Evolutionary conservation across 2,888 invertebrate genomes (phyloP).

Genomic region (Fabriciana adippe): DNA sequence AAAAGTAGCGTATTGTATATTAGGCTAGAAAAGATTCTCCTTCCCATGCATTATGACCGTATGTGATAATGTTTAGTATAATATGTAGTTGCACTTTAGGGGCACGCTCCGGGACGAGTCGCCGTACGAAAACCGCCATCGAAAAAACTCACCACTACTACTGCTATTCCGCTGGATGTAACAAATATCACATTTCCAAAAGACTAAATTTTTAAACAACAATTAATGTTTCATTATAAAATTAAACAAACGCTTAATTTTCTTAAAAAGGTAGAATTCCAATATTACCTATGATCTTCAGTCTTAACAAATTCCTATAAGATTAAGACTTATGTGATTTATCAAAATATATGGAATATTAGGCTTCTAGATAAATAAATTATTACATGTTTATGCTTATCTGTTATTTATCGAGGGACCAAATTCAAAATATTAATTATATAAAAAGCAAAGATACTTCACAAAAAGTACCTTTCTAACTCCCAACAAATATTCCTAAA

Average conservation of each 20-base stretch:
- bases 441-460: too few relatives aligned
- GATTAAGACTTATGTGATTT: not conserved
- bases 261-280: too few relatives aligned
- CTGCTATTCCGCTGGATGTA: constrained; percentile 26
- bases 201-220: constrained; percentile 5
- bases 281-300: not conserved
- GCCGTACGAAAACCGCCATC: constrained; percentile 25
- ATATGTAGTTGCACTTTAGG: constrained; percentile 43
- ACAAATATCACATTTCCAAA: constrained; percentile 22
- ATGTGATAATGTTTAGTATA: constrained; percentile 25
- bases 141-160: constrained; percentile 29
- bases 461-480: too few relatives aligned
- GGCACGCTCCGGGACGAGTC: constrained; percentile 34
- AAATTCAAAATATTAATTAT: too few relatives aligned
- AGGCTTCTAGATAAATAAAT: too few relatives aligned
- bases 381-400: too few relatives aligned
- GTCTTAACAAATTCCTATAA: not conserved
- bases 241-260: too few relatives aligned
- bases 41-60: not conserved
- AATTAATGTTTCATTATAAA: not conserved
- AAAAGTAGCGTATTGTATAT: constrained; percentile 13
- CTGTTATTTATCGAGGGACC: too few relatives aligned
- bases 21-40: not conserved
- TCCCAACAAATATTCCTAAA: too few relatives aligned
- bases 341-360: too few relatives aligned